Base-by-base conservation (phyloP, 1,140 invertebrate species). In the Monochamus saltuarius region DNA sequence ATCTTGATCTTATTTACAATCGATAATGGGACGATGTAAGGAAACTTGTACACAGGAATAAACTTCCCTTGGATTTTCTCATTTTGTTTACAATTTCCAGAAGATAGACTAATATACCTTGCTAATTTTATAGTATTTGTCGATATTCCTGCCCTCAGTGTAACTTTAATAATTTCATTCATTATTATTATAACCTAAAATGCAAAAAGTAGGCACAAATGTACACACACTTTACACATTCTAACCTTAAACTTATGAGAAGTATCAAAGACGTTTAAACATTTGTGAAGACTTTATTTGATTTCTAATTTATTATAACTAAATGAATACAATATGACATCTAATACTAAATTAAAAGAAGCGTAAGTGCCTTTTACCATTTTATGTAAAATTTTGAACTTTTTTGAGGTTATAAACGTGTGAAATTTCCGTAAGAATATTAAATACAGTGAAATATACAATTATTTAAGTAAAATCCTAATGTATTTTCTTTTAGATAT, bases 401-500 rank as follows among this genome's bases (percentile, higher is more conserved):
- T 11, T 42, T 22, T 29, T 17, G 11, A 19, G 37, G 8, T 47
- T 16, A 4, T 36, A 46, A 3, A 37, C n/a, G 29, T 38, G 14
- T 16, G n/a, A 17, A 43, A 10, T 36, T 11, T 43, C 45, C 17
- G 39, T 17, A 37, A 50, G 47, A 39, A 19, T n/a, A 47, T n/a
- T 16, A 16, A 42, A 36, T 42, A 10, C 40, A 6, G 2, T 29
- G 6, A 3, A 29, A 6, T 29, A 29, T 29, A 11, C 35, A 9
- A 16, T 37, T 45, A 56, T 34, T 40, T 22, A 40, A 56, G 45
- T 37, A 47, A n/a, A n/a, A n/a, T n/a, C 16, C 22, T 36, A 40
- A n/a, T 22, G 8, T 39, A 40, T 37, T 56, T 49, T 38, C 61
- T 84, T 84, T 39, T 69, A 96, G 92, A 64, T 94, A 88, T 79